A percentile compares a stretch with the other conserved stretches of the same genome.
These are phyloP conservation scores for Drosophila nannoptera DNA, from an alignment of 1,140 invertebrate genomes.

Conservation along the genomic window DNA sequence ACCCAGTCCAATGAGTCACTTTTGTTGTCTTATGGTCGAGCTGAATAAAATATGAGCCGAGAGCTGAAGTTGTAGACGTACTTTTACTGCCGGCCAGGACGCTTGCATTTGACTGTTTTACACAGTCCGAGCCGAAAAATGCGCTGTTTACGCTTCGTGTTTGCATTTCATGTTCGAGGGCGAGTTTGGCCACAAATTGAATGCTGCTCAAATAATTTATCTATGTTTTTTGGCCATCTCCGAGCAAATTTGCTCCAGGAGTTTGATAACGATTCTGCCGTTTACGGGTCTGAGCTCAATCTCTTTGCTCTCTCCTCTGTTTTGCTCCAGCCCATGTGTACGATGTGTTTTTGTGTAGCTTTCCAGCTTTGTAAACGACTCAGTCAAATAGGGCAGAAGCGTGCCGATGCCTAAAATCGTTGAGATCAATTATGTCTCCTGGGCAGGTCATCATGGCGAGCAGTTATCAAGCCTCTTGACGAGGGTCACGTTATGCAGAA, in stretches of 20 bases:
- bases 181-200: conserved; percentile 49
- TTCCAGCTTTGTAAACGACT: conserved; percentile 11
- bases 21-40: conserved; percentile 41
- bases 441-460: conserved; percentile 1
- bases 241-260: background rate
- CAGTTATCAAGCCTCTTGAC: conserved; percentile 24
- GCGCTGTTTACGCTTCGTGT: conserved; percentile 49
- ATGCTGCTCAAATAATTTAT: conserved; percentile 62
- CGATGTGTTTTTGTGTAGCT: conserved; percentile 24
- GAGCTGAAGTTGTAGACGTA: conserved; percentile 44
- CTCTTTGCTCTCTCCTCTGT: conserved; percentile 1
- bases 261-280: conserved; percentile 22
- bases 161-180: conserved; percentile 43
- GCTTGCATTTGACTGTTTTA: conserved; percentile 21
- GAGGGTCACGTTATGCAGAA: conserved; percentile 17
- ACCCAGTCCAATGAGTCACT: conserved; percentile 23
- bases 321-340: background rate
- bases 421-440: conserved; percentile 26
- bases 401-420: conserved; percentile 2
- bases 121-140: conserved; percentile 19
- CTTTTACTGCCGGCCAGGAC: conserved; percentile 40
- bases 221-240: conserved; percentile 36
- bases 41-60: conserved; percentile 61
- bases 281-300: conserved; percentile 5
- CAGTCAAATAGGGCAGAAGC: background rate